These are phyloP conservation scores for Glyptemys insculpta DNA, from an alignment of 2,797 vertebrate species.

Conservation along the genomic window DNA sequence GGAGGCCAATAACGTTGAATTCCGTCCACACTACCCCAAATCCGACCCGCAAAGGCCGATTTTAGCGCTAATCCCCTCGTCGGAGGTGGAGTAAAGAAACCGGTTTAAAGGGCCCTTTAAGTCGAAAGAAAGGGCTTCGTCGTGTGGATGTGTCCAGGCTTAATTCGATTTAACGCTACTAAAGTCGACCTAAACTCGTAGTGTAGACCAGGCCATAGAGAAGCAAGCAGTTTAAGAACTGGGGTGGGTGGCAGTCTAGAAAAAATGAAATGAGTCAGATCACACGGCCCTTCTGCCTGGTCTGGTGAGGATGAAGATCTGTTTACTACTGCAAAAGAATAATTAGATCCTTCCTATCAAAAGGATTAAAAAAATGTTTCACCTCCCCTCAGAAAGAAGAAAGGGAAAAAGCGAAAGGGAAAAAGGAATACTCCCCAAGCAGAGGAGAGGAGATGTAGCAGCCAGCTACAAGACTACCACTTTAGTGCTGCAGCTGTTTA, in stretches of 20 bases:
- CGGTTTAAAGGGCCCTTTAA: too few species aligned
- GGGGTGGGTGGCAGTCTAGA: accelerated
- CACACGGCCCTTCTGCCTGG: not conserved
- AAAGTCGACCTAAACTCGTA: too few species aligned
- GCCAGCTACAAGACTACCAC: accelerated
- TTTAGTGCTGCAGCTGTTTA: not conserved
- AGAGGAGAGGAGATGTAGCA: accelerated
- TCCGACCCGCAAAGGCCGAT: too few species aligned
- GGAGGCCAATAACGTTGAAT: too few species aligned
- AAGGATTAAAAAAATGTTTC: not conserved
- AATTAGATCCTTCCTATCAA: not conserved
- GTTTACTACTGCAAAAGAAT: not conserved
- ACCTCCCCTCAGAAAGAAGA: not conserved
- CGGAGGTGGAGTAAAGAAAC: too few species aligned
- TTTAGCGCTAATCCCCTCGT: too few species aligned
- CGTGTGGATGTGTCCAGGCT: too few species aligned
- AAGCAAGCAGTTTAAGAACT: not conserved
- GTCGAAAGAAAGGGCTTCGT: too few species aligned
- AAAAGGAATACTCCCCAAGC: not conserved
- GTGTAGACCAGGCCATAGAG: not conserved
- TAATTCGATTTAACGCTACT: too few species aligned
- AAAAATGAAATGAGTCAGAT: not conserved
- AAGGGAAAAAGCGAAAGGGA: too few species aligned
- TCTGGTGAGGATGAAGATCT: not conserved
- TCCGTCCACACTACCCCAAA: too few species aligned